Conservation (phyloP, 1,140 invertebrate species). For the Saccostrea cuccullata region DNA sequence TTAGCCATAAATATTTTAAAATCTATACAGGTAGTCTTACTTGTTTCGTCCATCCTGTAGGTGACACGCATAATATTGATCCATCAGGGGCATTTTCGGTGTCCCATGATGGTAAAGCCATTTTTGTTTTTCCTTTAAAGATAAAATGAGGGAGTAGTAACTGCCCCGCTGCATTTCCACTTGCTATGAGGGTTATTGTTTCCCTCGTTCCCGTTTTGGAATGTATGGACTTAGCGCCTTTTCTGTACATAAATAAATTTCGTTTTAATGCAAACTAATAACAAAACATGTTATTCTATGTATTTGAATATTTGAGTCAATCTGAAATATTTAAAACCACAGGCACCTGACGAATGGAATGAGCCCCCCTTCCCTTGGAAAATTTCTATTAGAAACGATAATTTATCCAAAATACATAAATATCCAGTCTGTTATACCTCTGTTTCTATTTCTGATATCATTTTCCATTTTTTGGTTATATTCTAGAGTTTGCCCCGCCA, state of each 20-base stretch:
- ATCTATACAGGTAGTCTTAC: neutral
- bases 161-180: constrained; percentile 29
- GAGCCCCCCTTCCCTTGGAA: neutral
- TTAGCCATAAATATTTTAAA: neutral
- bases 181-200: constrained; percentile 27
- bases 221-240: neutral
- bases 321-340: no score
- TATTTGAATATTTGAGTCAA: no score
- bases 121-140: constrained; percentile 40
- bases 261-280: no score
- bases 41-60: constrained; percentile 44
- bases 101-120: constrained; percentile 43
- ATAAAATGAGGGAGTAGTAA: constrained; percentile 40
- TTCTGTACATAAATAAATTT: neutral
- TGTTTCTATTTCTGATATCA: no score
- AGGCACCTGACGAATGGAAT: neutral
- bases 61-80: constrained; percentile 15
- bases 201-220: neutral
- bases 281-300: no score
- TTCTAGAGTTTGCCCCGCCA: no score
- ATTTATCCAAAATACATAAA: no score
- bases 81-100: constrained; percentile 41
- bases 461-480: no score
- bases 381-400: no score
- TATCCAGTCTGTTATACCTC: no score